Evolutionary conservation across 1,140 invertebrate genomes (phyloP).

Genomic region (Holcopasites calliopsidis): DNA sequence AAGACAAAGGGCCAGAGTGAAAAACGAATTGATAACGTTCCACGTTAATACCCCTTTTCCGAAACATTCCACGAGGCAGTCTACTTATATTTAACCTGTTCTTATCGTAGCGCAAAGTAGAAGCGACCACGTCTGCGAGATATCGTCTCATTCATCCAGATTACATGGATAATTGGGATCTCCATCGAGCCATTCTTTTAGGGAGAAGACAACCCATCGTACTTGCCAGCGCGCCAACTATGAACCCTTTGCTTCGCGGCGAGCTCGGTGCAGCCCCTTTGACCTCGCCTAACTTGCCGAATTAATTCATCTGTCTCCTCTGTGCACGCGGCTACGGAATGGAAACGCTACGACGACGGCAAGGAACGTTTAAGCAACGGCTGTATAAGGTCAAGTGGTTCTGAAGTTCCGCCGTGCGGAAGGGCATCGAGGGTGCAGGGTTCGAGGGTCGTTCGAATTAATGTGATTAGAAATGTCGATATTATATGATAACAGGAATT

Average conservation of each 20-base stretch:
- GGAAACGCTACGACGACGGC: conserved; percentile 7
- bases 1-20: not conserved
- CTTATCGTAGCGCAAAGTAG: conserved; percentile 43
- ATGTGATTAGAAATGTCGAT: no score
- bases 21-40: conserved; percentile 52
- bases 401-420: conserved; percentile 1
- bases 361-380: conserved; percentile 26
- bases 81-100: conserved; percentile 53
- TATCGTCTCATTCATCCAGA: conserved; percentile 46
- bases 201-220: not conserved
- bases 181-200: conserved; percentile 55
- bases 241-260: conserved; percentile 22
- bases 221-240: conserved; percentile 19
- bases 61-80: conserved; percentile 49
- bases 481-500: no score
- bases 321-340: not conserved
- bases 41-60: conserved; percentile 50
- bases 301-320: conserved; percentile 49
- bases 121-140: conserved; percentile 31
- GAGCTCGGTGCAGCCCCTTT: conserved; percentile 34
- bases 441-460: conserved; percentile 15
- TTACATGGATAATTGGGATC: conserved; percentile 64
- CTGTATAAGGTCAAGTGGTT: conserved; percentile 18
- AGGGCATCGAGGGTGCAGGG: not conserved
- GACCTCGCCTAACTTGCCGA: conserved; percentile 24